Evolutionary conservation across 2,113 vertebrate genomes (phyloP).

Genomic region (Amphiprion percula): DNA sequence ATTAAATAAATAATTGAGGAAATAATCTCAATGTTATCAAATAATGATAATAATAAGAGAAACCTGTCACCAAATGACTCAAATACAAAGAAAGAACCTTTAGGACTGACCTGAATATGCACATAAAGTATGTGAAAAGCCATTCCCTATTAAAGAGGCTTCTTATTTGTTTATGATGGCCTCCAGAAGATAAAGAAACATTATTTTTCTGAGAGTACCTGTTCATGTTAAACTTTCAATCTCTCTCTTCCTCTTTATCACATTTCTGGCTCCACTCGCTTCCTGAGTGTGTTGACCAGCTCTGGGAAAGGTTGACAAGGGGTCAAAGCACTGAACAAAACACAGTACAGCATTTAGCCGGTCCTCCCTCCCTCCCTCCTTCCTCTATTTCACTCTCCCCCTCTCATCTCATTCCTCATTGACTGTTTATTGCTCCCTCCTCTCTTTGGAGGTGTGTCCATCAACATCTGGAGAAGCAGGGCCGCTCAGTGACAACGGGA

Average conservation of each 20-base stretch:
- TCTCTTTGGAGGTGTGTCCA: conserved; percentile 77
- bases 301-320: conserved; percentile 72
- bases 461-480: conserved; percentile 78
- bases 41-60: no score
- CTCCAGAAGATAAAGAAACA: no score
- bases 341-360: conserved; percentile 36
- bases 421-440: conserved; percentile 38
- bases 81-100: no score
- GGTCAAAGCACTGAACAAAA: conserved; percentile 62
- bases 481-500: conserved; percentile 57
- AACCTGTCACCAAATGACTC: no score
- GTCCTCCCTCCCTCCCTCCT: not conserved
- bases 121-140: no score
- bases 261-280: conserved; percentile 38
- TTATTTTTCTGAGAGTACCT: not conserved
- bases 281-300: conserved; percentile 48
- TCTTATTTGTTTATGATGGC: no score
- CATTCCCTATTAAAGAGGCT: no score
- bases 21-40: no score
- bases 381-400: not conserved
- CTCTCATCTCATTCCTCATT: conserved; percentile 38
- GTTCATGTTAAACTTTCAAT: not conserved
- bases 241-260: conserved; percentile 9
- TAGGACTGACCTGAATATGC: no score
- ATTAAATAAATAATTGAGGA: no score